These are phyloP conservation scores for Riptortus pedestris DNA, from an alignment of 1,140 invertebrate species.

Conservation along the genomic window DNA sequence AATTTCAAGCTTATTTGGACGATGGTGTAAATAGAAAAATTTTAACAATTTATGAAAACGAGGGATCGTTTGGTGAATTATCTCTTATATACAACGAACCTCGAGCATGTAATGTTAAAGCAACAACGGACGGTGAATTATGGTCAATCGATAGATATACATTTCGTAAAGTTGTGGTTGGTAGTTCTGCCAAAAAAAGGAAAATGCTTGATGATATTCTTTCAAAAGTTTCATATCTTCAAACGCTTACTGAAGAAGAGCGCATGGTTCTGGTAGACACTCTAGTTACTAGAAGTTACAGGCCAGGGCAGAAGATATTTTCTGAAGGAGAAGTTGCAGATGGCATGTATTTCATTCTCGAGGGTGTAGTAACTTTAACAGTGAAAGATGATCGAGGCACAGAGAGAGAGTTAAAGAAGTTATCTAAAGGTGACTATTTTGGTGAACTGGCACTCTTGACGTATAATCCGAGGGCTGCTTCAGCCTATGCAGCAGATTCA, in stretches of 20 bases:
- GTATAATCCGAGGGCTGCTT: constrained; percentile 84
- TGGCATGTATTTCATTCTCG: constrained; percentile 95
- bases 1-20: constrained; percentile 3
- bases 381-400: constrained; percentile 64
- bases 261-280: constrained; percentile 93
- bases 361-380: constrained; percentile 62
- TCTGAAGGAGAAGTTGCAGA: constrained; percentile 87
- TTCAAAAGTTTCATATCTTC: constrained; percentile 79
- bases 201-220: constrained; percentile 90
- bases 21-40: constrained; percentile 39
- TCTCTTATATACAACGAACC: constrained; percentile 97
- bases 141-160: constrained; percentile 95
- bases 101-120: constrained; percentile 77
- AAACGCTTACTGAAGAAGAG: constrained; percentile 54
- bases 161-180: constrained; percentile 87
- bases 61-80: constrained; percentile 89
- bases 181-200: constrained; percentile 90
- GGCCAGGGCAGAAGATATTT: constrained; percentile 71
- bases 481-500: background rate
- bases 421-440: constrained; percentile 76
- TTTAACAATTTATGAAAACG: constrained; percentile 64
- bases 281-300: constrained; percentile 64
- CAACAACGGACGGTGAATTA: constrained; percentile 67
- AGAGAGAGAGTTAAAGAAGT: constrained; percentile 51
- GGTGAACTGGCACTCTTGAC: constrained; percentile 91